Conservation (phyloP, 2,113 vertebrate genomes). For the Macrotis lagotis region DNA sequence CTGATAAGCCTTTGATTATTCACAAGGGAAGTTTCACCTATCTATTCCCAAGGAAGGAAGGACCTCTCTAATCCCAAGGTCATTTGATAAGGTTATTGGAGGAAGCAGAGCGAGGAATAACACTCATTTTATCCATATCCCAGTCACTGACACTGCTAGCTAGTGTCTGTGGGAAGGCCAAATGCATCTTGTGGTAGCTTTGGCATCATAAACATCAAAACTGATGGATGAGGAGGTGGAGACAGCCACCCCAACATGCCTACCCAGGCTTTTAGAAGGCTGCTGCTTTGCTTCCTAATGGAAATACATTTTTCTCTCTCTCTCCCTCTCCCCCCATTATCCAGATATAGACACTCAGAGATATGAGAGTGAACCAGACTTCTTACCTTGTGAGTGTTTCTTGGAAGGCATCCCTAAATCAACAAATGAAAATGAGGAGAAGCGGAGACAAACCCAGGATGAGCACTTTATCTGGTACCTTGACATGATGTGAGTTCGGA, state of each 20-base stretch:
- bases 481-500: background rate
- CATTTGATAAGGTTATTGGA: constrained; percentile 16
- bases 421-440: constrained; percentile 51
- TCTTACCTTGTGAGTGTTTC: constrained; percentile 61
- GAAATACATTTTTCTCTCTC: constrained; percentile 60
- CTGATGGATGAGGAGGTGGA: constrained; percentile 57
- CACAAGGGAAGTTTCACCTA: background rate
- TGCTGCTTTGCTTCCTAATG: constrained; percentile 59
- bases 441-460: background rate
- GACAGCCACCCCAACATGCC: constrained; percentile 29
- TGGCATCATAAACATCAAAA: constrained; percentile 61
- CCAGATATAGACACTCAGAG: constrained; percentile 35
- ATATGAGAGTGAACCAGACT: background rate
- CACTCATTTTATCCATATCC: background rate
- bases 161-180: background rate
- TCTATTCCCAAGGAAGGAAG: background rate
- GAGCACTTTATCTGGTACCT: constrained; percentile 45
- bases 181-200: constrained; percentile 47
- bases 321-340: constrained; percentile 38
- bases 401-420: constrained; percentile 49
- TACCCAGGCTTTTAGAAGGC: constrained; percentile 54
- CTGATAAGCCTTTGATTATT: background rate
- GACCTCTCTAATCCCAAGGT: constrained; percentile 16
- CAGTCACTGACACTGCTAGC: background rate
- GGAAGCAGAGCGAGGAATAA: constrained; percentile 52